phyloP scores from a whole-genome alignment of 2,797 vertebrate species.

The Masticophis lateralis region DNA sequence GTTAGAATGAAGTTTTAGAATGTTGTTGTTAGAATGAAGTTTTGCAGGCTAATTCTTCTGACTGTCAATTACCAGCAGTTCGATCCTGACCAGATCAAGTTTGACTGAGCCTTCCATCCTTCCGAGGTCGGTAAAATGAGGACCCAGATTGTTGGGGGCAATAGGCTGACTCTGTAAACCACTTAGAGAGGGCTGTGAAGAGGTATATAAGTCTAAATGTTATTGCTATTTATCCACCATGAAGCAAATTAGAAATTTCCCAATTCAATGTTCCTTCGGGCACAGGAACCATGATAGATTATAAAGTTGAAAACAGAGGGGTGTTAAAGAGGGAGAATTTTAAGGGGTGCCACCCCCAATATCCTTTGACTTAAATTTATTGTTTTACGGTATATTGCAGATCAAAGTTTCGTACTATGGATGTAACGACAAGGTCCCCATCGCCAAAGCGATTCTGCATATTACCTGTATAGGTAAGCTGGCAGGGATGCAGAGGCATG shows the following conservation, averaged over 20 bases:
- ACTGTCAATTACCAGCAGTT: background rate
- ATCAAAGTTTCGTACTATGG: slow-evolving; percentile 60
- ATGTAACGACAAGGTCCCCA: background rate
- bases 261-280: no score
- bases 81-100: background rate
- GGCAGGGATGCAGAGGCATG: background rate
- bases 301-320: background rate
- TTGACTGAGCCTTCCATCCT: background rate
- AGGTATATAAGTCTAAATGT: no score
- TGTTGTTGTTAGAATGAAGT: no score
- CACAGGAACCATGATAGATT: background rate
- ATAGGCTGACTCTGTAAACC: background rate
- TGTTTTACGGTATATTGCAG: slow-evolving; percentile 25
- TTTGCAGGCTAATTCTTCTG: background rate
- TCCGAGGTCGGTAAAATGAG: background rate
- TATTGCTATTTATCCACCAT: no score
- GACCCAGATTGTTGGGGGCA: background rate
- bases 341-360: background rate
- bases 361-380: background rate
- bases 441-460: slow-evolving; percentile 57
- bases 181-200: background rate
- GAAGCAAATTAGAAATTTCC: no score
- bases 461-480: slow-evolving; percentile 63
- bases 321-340: background rate
- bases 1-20: no score